Conservation (phyloP, 2,113 vertebrate species). For the Corynorhinus townsendii region DNA sequence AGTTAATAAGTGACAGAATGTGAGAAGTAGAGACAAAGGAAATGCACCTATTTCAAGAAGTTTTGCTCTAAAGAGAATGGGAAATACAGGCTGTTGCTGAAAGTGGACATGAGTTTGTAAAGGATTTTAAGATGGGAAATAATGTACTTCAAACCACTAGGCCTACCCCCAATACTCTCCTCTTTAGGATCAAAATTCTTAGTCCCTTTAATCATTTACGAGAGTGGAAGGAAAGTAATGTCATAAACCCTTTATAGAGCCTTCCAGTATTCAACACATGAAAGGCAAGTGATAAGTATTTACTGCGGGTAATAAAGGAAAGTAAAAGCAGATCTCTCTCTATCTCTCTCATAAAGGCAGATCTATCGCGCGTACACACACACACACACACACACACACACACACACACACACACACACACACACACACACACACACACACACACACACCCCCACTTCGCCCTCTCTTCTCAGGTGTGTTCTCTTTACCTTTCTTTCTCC, state of each 20-base stretch:
- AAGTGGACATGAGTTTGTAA: neutral
- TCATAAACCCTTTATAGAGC: neutral
- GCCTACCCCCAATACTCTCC: neutral
- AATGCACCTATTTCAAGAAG: neutral
- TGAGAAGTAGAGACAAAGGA: neutral
- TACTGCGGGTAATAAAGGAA: neutral
- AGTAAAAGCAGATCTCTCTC: neutral
- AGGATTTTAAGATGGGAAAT: neutral
- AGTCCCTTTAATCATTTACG: constrained; percentile 8
- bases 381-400: neutral
- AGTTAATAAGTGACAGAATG: neutral
- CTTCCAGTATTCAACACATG: neutral
- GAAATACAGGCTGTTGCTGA: neutral
- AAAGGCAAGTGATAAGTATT: neutral
- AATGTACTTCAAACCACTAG: neutral
- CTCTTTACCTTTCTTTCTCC: neutral
- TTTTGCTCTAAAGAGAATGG: neutral
- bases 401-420: no score
- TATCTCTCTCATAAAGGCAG: neutral
- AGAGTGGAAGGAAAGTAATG: neutral
- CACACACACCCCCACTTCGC: neutral
- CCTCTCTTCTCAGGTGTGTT: neutral
- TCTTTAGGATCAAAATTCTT: neutral
- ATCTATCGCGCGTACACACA: no score
- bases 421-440: neutral